Evolutionary conservation across 2,888 invertebrate species (phyloP), one percentile per base, ranked within the genome.

Genomic region (Margaritifera margaritifera): DNA sequence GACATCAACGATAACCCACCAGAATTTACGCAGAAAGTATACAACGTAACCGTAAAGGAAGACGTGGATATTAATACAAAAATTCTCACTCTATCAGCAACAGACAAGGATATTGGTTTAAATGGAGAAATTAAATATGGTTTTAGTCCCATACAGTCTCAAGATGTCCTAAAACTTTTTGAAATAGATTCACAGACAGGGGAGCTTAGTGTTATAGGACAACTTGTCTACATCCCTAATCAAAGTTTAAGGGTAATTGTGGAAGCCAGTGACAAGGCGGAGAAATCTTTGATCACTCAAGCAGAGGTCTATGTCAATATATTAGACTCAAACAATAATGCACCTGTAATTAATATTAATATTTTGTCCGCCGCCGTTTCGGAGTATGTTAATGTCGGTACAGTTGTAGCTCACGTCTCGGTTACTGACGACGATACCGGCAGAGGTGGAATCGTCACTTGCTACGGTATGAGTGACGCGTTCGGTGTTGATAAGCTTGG

Each of bases 301-400:
- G 79, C 83, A 18, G 76, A 73, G 15, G 81, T 86, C 15, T 79
- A 75, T 64, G 77, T 84, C 2, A 80, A 77, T 24, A 94, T 98
- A 18, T 95, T 96, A 84, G 90, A 90, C 71, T 96, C 96, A 90
- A 97, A 97, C 90, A 98, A 98, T 89, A 97, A 97, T 88, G 96
- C 97, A 8, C 97, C 98, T 0, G 92, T 95, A 42, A 83, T 85
- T 22, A 82, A 80, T 62, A 72, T 84, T 25, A 84, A 83, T 68
- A 77, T 84, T 51, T 72, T 86, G 54, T 81, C 81, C 18, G 84
- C 84, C 20, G 63, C 72, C 51, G 77, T 85, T 22, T 79, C 85
- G 1, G 85, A 85, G 63, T 79, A 80, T 56, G 83, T 83, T 8
- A 82, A 81, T 66, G 75, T 81, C 3, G 85, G 84, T 1, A 80